phyloP scores from a whole-genome alignment of 2,888 invertebrate species.

The Drosophila limbata region DNA sequence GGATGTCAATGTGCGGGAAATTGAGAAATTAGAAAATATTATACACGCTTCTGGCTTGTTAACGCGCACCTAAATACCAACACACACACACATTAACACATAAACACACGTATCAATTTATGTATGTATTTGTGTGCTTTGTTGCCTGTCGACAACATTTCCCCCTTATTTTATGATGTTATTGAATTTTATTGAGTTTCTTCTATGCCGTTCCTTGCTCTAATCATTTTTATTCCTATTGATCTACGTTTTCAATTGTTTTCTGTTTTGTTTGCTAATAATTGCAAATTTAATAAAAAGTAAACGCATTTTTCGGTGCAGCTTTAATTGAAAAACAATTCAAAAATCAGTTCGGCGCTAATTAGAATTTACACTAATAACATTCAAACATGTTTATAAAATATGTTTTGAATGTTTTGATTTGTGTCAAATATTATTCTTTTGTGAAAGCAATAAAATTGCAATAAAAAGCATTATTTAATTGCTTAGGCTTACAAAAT shows the following conservation, averaged over 20 bases:
- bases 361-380: slow-evolving; percentile 31
- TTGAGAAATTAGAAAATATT: slow-evolving; percentile 82
- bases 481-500: background rate
- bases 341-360: background rate
- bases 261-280: background rate
- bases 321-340: slow-evolving; percentile 43
- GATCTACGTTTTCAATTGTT: slow-evolving; percentile 16
- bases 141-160: slow-evolving; percentile 33
- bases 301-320: background rate
- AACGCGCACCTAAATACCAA: slow-evolving; percentile 62
- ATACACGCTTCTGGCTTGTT: slow-evolving; percentile 71
- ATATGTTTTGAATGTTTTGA: slow-evolving; percentile 3
- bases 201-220: slow-evolving; percentile 1
- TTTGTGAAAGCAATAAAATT: background rate
- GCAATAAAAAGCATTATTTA: background rate
- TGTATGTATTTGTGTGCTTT: slow-evolving; percentile 29
- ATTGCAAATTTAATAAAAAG: background rate
- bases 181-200: slow-evolving; percentile 56
- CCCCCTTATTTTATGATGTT: slow-evolving; percentile 36
- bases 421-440: background rate
- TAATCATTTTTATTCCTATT: background rate
- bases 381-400: slow-evolving; percentile 10
- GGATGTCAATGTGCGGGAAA: slow-evolving; percentile 82
- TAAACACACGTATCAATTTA: slow-evolving; percentile 26
- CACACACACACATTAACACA: slow-evolving; percentile 21